Evolutionary conservation across 2,113 vertebrate genomes (phyloP).

Genomic region (Pristiophorus japonicus): DNA sequence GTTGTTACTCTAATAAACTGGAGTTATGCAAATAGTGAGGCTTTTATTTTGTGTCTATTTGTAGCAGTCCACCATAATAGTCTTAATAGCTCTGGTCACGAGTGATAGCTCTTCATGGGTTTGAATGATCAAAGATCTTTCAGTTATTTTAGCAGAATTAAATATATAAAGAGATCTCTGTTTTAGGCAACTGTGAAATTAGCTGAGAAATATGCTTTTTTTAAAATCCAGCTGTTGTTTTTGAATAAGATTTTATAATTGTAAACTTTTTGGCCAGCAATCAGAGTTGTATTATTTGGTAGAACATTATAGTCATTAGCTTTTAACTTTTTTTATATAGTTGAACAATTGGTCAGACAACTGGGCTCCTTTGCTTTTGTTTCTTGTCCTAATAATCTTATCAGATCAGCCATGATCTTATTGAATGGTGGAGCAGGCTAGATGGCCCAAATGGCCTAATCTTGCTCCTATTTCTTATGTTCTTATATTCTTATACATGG

Average conservation of each 20-base stretch:
- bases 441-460: too few relatives aligned
- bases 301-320: not conserved
- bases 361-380: not conserved
- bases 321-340: not conserved
- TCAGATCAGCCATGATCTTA: too few relatives aligned
- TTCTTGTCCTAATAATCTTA: not conserved
- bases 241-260: not conserved
- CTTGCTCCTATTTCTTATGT: too few relatives aligned
- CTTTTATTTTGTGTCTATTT: not conserved
- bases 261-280: not conserved
- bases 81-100: not conserved
- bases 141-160: not conserved
- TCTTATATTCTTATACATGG: too few relatives aligned
- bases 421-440: too few relatives aligned
- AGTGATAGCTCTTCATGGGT: not conserved
- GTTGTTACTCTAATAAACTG: not conserved
- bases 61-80: not conserved
- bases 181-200: not conserved
- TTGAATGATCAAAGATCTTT: not conserved
- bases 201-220: not conserved
- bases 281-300: not conserved
- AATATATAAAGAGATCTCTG: not conserved
- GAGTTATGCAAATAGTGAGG: not conserved
- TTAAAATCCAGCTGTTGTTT: not conserved
- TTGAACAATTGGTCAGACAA: not conserved